Base-by-base conservation (phyloP, 2,113 vertebrate species). In the Triplophysa rosa region DNA sequence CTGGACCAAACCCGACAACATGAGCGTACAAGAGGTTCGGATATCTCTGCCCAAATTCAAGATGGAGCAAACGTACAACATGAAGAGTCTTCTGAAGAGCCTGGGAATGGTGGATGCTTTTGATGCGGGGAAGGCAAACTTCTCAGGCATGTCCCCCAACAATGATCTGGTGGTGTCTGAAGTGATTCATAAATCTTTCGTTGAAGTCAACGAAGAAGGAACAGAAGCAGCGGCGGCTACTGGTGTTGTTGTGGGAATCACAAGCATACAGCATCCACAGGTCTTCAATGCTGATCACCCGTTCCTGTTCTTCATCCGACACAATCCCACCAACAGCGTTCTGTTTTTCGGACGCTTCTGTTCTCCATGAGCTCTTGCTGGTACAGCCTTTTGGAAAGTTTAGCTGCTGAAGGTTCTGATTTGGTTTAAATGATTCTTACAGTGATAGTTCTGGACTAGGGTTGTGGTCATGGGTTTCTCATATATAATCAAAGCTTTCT, bases 141-240 rank as follows among this genome's bases (percentile, higher is more conserved):
- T 95, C 79, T 91, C 93, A 11, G 93, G 92, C 73, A 96, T 97
- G 93, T 94, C 95, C 33, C 75, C 37, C 0, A 87, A 24, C 24
- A 89, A 91, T 0, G 86, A 94, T 63, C 87, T 98, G 65, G 85
- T 87, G 9, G 72, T 98, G 79, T 95, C 95, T 8, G 71, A 95
- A 42, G 92, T 97, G 42, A 84, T 95, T 83, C 96, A 98, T 87
- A 96, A 96, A 82, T 88, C 95, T 63, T 96, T 95, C 37, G 87
- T 96, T 65, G 96, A 98, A 62, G 91, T 98, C 59, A 97, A 93
- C 10, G 96, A 98, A 82, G 93, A 96, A 85, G 96, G 96, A n/a
- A 97, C 95, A 0, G 94, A 98, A 84, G 95, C 96, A 0, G 89
- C 94, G 0, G 95, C 90, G 8, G 93, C 93, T 56, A 94, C 95